phyloP scores from a whole-genome alignment of 2,113 vertebrate species.

The Dendropsophus ebraccatus region DNA sequence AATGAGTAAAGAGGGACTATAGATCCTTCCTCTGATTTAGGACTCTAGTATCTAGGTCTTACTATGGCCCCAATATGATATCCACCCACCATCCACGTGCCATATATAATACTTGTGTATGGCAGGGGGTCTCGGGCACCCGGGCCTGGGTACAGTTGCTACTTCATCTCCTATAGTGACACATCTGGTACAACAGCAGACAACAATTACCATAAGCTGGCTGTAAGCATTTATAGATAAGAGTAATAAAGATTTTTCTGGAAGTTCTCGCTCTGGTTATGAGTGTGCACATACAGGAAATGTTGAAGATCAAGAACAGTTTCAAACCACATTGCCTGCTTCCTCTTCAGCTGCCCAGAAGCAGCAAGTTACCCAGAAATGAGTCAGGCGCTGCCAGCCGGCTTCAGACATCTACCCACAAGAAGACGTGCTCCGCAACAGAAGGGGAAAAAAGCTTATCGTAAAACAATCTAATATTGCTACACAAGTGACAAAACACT shows the following conservation, averaged over 20 bases:
- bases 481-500: conserved; percentile 8
- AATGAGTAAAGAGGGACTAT: neutral
- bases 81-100: no score
- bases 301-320: neutral
- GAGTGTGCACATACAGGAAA: conserved; percentile 8
- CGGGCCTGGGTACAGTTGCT: no score
- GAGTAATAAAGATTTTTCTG: no score
- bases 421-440: neutral
- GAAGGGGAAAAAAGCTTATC: neutral
- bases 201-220: no score
- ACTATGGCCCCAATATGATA: neutral
- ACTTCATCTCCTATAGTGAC: neutral
- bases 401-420: conserved; percentile 7
- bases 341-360: conserved; percentile 48
- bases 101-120: no score
- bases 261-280: neutral
- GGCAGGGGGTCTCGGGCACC: no score
- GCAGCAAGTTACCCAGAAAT: conserved; percentile 17
- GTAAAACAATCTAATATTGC: conserved; percentile 1
- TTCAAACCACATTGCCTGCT: conserved; percentile 1
- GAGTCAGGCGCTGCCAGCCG: conserved; percentile 4
- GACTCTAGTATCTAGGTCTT: neutral
- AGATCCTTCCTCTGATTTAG: neutral
- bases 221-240: neutral
- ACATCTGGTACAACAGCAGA: neutral